Evolutionary conservation across 1,140 invertebrate genomes (phyloP).

Genomic region (Copidosoma floridanum): DNA sequence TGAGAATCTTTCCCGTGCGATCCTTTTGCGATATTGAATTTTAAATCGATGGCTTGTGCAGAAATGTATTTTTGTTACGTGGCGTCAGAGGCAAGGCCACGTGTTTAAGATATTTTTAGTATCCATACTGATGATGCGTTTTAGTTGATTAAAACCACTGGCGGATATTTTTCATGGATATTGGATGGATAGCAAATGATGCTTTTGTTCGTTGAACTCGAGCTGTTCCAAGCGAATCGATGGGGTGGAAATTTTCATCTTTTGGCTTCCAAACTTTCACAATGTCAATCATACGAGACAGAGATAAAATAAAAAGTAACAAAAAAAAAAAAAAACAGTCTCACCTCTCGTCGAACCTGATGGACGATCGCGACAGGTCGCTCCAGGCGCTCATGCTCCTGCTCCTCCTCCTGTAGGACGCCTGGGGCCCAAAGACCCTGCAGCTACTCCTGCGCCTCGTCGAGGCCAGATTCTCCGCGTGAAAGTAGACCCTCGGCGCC

Average conservation of each 20-base stretch:
- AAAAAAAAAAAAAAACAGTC: too few species aligned
- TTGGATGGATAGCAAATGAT: too few species aligned
- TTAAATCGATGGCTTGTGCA: neutral
- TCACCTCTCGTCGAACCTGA: conserved; percentile 77
- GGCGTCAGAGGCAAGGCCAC: neutral
- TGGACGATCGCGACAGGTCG: conserved; percentile 76
- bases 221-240: too few species aligned
- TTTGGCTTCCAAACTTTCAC: neutral
- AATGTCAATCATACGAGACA: neutral
- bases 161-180: too few species aligned
- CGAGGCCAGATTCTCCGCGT: conserved; percentile 62
- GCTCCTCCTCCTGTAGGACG: conserved; percentile 59
- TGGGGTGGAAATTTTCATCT: too few species aligned
- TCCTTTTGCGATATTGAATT: neutral
- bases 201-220: too few species aligned
- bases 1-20: too few species aligned
- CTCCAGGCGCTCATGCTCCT: conserved; percentile 84
- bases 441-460: conserved; percentile 61
- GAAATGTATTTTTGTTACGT: neutral
- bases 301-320: neutral
- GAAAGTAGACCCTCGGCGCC: conserved; percentile 69
- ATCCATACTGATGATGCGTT: too few species aligned
- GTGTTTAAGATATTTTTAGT: too few species aligned
- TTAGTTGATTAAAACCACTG: too few species aligned
- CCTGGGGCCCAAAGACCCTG: conserved; percentile 46